Evolutionary conservation across 2,888 invertebrate genomes (phyloP), one percentile per base, ranked within the genome.

Genomic region (Vannuccia rotundouncinata): DNA sequence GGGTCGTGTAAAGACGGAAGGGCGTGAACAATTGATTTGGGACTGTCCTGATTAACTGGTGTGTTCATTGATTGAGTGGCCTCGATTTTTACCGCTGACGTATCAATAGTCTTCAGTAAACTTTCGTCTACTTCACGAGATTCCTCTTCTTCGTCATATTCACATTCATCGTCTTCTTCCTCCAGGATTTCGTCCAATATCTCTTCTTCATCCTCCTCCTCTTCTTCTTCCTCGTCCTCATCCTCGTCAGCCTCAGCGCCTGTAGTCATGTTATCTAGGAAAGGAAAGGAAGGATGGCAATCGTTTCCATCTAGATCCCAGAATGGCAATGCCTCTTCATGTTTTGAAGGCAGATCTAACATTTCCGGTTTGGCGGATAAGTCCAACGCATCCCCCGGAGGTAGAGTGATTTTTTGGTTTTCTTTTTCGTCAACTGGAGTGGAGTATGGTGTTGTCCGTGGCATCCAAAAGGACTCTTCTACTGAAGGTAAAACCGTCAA

Each of bases 71-170:
- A 1, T 29, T 31, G 5, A 29, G 17, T 5, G 2, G 30, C 2
- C 30, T 31, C 75, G 22, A 29, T 31, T 22, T 75, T 31, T 2
- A 75, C 75, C 22, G 10, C 22, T n/a, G 75, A 31, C 2, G 30
- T 1, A 2, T 10, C 75, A 2, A 22, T 27, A 22, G 13, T 22
- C 25, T 66, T 22, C 22, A 66, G 22, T 22, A 5, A 22, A 66
- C 22, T 66, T 5, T 66, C 5, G 2, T 66, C 66, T 13, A 5
- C 45, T 45, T 45, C 45, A 45, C 45, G 45, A 45, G 45, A 45
- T 66, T 66, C 66, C 10, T 66, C 66, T 22, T 75, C 75, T 22
- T 75, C 75, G 29, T 75, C 75, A n/a, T 31, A 31, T 75, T 75
- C 75, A 2, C 30, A 2, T 31, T 75, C 75, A 5, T 75, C 75